phyloP scores from a whole-genome alignment of 2,113 vertebrate species.

The Misgurnus mizolepis region DNA sequence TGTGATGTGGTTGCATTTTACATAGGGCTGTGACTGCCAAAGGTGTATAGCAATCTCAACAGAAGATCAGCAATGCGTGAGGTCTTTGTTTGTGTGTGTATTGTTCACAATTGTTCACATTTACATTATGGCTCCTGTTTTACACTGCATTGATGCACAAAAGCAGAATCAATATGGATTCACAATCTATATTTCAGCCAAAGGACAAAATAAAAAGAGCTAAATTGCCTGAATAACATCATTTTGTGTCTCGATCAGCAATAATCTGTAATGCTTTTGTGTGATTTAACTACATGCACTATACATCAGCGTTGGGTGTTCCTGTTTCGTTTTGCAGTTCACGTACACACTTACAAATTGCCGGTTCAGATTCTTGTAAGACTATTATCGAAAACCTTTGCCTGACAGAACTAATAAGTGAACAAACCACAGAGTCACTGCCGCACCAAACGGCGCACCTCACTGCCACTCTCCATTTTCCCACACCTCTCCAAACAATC shows the following conservation, averaged over 20 bases:
- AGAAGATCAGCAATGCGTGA: neutral
- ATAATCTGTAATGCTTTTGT: no score
- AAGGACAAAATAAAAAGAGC: no score
- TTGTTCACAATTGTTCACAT: no score
- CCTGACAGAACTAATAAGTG: neutral
- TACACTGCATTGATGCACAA: no score
- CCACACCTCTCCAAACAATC: neutral
- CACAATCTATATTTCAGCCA: no score
- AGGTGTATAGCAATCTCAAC: neutral
- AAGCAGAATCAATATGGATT: no score
- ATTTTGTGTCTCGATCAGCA: no score
- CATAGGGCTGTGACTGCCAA: neutral
- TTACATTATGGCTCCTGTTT: no score
- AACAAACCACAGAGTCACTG: neutral
- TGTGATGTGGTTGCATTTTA: constrained; percentile 6
- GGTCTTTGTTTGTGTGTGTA: neutral
- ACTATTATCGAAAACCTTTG: neutral
- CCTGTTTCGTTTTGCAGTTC: neutral
- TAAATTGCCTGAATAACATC: no score
- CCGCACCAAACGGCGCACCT: neutral
- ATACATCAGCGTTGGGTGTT: neutral
- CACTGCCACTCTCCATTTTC: neutral
- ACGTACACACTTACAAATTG: neutral
- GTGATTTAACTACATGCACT: no score
- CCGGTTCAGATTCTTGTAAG: neutral